phyloP scores from a whole-genome alignment of 2,113 vertebrate genomes.

The Callocephalon fimbriatum region DNA sequence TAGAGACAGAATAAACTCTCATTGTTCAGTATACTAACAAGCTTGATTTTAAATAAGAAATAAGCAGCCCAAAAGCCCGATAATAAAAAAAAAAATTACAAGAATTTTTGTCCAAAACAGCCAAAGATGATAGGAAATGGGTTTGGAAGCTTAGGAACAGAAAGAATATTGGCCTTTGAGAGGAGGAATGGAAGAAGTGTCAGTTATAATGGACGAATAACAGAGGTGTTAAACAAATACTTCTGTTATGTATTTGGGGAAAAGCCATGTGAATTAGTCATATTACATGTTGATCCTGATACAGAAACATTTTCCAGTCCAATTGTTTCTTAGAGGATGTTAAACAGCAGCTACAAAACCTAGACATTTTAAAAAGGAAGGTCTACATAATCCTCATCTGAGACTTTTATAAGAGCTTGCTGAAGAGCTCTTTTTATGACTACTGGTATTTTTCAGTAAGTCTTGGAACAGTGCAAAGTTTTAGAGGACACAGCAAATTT shows the following conservation, averaged over 20 bases:
- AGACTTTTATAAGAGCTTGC: not conserved
- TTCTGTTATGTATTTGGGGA: not conserved
- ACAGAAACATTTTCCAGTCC: not conserved
- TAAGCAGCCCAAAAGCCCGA: not conserved
- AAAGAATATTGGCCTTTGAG: not conserved
- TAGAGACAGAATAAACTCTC: not conserved
- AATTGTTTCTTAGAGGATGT: slow-evolving; percentile 1
- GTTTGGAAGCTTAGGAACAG: not conserved
- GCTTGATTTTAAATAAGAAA: not conserved
- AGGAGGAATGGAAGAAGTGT: not conserved
- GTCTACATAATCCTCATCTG: not conserved
- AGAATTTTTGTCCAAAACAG: not conserved
- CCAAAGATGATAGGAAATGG: not conserved
- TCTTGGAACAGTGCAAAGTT: not conserved
- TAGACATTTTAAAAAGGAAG: not conserved
- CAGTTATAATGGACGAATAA: not conserved
- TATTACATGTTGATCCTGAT: not conserved
- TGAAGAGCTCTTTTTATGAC: not conserved
- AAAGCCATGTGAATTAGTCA: not conserved
- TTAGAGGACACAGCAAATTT: not conserved
- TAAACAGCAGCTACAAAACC: slow-evolving; percentile 22
- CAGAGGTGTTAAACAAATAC: not conserved
- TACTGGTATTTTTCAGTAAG: not conserved
- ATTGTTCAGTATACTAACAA: not conserved
- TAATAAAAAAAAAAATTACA: not conserved